Evolutionary conservation across 2,113 vertebrate species (phyloP), one percentile per base, ranked within the genome.

Genomic region (Scortum barcoo): DNA sequence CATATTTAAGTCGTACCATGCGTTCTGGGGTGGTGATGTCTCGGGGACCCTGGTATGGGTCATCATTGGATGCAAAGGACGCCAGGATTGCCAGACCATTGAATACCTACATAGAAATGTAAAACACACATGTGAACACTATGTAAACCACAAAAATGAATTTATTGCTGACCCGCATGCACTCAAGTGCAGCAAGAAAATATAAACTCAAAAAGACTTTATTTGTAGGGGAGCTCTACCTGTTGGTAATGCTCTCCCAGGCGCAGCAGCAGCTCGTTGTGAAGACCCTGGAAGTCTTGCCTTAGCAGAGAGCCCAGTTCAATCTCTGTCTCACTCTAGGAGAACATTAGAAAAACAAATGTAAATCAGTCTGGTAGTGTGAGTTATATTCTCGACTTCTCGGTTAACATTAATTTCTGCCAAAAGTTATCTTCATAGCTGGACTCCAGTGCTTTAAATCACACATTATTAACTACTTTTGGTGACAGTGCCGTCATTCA

Each of bases 201-300:
- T 30, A 72, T 5, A 54, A 4, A 12, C 22, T 38, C 33, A 51
- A 42, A 51, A 60, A 30, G 1, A 13, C 5, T 73, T 20, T 10
- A 14, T 56, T 28, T 48, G 50, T 4, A 14, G 6, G 9, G 10
- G 28, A 22, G 16, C 13, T 7, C 0, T 57, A 99, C 97, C 73
- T 99, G 97, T 81, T 99, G 97, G 93, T 99, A 99, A 80, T 99
- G 96, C 62, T 99, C 98, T 81, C 98, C 98, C 11, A 99, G 94
- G 4, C 97, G 97, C 30, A 99, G 94, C 82, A 99, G 63, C 79
- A 99, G 89, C 67, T 99, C 98, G 20, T 99, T 99, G 90, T 99
- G 98, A 71, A 99, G 94, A 62, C 98, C 98, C 87, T 99, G 98
- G 90, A 98, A 99, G 92, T 99, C 98, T 83, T 98, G 98, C 24